These are phyloP conservation scores for Sinopyrophorus schimmeli DNA, from an alignment of 2,888 invertebrate genomes.

Conservation along the genomic window DNA sequence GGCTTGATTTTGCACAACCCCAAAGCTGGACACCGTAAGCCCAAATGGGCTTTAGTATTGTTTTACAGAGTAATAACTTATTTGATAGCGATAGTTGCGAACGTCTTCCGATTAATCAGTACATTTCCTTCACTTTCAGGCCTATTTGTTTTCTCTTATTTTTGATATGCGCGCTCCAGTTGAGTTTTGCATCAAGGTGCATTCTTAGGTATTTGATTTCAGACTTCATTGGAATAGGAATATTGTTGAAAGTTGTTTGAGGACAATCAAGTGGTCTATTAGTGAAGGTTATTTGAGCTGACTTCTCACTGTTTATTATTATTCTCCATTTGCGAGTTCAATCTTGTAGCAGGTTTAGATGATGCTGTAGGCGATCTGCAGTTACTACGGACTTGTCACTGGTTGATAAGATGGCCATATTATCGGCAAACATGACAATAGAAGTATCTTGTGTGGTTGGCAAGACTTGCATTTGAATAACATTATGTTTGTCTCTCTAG, in stretches of 20 bases:
- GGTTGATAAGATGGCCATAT: not conserved
- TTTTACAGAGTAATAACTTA: conserved; percentile 2
- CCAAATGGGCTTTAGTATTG: conserved; percentile 5
- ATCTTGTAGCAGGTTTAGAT: not conserved
- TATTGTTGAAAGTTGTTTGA: conserved; percentile 1
- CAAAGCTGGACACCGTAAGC: no score
- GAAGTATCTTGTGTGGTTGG: not conserved
- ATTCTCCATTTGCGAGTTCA: conserved; percentile 3
- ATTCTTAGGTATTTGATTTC: conserved; percentile 2
- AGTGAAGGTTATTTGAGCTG: not conserved
- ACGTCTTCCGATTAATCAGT: conserved; percentile 1
- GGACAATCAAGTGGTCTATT: not conserved
- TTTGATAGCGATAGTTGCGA: not conserved
- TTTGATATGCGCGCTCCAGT: not conserved
- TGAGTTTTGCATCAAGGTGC: conserved; percentile 1
- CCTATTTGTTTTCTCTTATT: conserved; percentile 6
- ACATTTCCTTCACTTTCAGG: not conserved
- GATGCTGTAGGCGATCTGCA: not conserved
- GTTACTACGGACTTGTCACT: not conserved
- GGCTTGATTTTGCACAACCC: not conserved
- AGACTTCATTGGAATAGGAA: conserved; percentile 1
- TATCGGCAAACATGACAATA: conserved; percentile 3
- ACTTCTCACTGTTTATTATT: conserved; percentile 1
- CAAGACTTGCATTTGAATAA: no score
- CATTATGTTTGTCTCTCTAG: no score